Evolutionary conservation across 2,113 vertebrate species (phyloP), one percentile per base, ranked within the genome.

Genomic region (Rhea americana): DNA sequence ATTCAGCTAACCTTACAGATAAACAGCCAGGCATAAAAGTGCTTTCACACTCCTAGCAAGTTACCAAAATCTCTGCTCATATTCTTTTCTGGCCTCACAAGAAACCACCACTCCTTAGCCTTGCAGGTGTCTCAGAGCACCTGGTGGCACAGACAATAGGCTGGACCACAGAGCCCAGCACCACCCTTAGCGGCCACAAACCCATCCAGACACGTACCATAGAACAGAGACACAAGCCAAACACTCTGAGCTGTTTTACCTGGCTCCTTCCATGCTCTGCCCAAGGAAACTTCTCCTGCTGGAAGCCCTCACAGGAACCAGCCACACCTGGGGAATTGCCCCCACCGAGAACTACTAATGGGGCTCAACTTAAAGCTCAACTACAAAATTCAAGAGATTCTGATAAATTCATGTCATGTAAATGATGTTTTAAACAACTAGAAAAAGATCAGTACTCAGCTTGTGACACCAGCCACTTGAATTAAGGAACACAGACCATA

Each of bases 131-230:
- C 56, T 58, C 17, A 2, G 30, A 24, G 65, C 4, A 28, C 48
- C 9, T 43, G 53, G 26, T 24, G 53, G 30, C 55, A 32, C 55
- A 32, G 45, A 47, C 45, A 53, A 28, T 66, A 63, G 21, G 51
- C 13, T 2, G 1, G 24, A 35, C 35, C 24, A 39, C 24, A 25
- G 25, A 63, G 62, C 30, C 45, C 82, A 61, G 35, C 2, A 5
- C 30, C 72, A 11, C 43, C 19, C 25, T 19, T n/a, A 32, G 47
- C 45, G 37, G 32, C 28, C 58, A 12, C n/a, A 26, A 16, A 30
- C 55, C 5, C 0, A 11, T 37, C 47, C 65, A 13, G 30, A 32
- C 28, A 11, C 53, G 1, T 0, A 25, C 26, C 48, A 5, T 2
- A 1, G 12, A 24, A 15, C 1, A 1, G 24, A 24, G 25, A 8